Evolutionary conservation across 2,888 invertebrate species (phyloP).

Genomic region (Dione juno): DNA sequence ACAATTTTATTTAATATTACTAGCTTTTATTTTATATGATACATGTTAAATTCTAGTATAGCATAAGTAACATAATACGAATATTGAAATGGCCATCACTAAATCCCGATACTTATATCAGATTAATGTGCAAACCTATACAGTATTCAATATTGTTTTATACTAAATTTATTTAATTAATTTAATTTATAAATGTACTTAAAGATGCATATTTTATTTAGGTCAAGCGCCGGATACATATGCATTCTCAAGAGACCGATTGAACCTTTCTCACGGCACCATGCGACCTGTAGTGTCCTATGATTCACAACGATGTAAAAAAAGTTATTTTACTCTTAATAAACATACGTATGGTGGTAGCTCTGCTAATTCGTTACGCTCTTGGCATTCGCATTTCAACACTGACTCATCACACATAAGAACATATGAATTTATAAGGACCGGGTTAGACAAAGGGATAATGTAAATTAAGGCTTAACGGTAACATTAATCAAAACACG

Average conservation of each 20-base stretch:
- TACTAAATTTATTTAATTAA: conserved; percentile 14
- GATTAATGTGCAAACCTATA: no score
- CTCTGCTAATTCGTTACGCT: conserved; percentile 43
- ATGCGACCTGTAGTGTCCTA: conserved; percentile 52
- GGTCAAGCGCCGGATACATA: conserved; percentile 59
- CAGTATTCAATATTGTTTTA: background rate
- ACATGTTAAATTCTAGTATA: no score
- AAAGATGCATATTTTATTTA: conserved; percentile 49
- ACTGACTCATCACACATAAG: conserved; percentile 36
- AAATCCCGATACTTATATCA: no score
- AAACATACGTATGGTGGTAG: conserved; percentile 25
- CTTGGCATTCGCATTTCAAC: conserved; percentile 33
- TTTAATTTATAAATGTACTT: conserved; percentile 38
- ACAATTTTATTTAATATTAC: no score
- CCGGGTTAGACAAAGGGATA: conserved; percentile 34
- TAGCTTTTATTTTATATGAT: no score
- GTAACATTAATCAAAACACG: conserved; percentile 31
- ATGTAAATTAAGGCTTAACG: conserved; percentile 34
- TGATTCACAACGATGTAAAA: conserved; percentile 51
- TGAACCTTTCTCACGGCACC: conserved; percentile 56
- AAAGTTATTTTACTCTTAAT: conserved; percentile 45
- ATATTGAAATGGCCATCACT: no score
- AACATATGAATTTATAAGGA: conserved; percentile 30
- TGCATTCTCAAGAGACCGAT: conserved; percentile 57
- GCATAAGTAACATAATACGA: no score